These are phyloP conservation scores for Chionoecetes opilio DNA, from an alignment of 1,140 invertebrate species.

Conservation along the genomic window DNA sequence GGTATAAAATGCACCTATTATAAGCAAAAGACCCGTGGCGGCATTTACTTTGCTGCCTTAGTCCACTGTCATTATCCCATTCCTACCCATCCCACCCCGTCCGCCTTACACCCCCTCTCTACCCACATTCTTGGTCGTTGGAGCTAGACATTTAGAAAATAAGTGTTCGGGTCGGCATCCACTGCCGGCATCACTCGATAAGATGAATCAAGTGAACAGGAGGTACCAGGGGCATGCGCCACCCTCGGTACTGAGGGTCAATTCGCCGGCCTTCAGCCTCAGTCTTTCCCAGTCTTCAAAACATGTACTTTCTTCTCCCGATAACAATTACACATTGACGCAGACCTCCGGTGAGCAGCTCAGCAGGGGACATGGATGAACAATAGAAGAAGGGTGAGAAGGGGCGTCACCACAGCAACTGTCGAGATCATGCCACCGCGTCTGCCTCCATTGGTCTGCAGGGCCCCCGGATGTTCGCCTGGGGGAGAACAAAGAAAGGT, in stretches of 20 bases:
- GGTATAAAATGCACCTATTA: too few species aligned
- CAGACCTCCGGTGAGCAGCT: background rate
- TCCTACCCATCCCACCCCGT: too few species aligned
- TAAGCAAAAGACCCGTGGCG: too few species aligned
- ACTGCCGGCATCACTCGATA: background rate
- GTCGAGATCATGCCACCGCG: background rate
- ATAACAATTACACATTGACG: background rate
- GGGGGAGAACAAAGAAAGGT: background rate
- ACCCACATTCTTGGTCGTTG: too few species aligned
- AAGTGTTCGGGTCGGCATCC: background rate
- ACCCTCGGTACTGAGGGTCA: background rate
- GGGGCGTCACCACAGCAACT: background rate
- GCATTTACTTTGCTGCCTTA: too few species aligned
- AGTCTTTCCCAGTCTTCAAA: background rate
- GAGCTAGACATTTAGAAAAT: too few species aligned
- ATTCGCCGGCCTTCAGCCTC: background rate
- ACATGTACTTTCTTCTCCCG: background rate
- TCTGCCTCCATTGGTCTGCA: conserved; percentile 14
- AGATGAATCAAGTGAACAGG: background rate
- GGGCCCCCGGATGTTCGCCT: background rate
- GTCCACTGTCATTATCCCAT: too few species aligned
- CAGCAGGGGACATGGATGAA: background rate
- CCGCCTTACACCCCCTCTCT: too few species aligned
- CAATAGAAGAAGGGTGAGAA: background rate
- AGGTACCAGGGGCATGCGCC: too few species aligned